Evolutionary conservation across 2,113 vertebrate species (phyloP).

Genomic region (Leptosomus discolor): DNA sequence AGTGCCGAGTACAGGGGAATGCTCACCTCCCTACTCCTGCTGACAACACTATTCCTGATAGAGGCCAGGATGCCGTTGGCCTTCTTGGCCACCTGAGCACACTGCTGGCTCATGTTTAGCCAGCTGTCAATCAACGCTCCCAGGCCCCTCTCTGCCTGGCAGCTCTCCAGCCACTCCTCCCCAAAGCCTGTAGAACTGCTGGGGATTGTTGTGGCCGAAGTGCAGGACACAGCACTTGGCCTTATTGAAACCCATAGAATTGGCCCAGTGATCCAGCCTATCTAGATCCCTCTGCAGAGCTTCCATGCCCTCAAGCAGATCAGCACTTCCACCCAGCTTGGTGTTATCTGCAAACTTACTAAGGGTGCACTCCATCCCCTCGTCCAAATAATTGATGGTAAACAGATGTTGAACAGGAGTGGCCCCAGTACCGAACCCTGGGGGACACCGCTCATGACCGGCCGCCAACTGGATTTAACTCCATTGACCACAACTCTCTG

Average conservation of each 20-base stretch:
- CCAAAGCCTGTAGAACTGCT: no score
- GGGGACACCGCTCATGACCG: no score
- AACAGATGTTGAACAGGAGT: not conserved
- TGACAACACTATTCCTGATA: not conserved
- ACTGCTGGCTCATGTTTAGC: no score
- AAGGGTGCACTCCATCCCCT: not conserved
- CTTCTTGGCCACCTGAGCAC: not conserved
- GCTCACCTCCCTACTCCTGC: not conserved
- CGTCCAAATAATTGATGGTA: not conserved
- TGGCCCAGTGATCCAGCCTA: not conserved
- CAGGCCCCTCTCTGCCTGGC: no score
- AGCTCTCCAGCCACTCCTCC: no score
- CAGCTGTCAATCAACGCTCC: no score
- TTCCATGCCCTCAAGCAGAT: not conserved
- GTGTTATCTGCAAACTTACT: not conserved
- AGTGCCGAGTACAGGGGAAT: not conserved
- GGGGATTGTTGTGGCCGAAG: no score
- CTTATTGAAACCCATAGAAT: no score
- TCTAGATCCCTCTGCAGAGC: not conserved
- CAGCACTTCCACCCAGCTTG: not conserved
- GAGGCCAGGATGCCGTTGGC: not conserved
- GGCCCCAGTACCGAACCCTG: not conserved
- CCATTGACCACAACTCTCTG: no score
- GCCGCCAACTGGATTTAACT: not conserved
- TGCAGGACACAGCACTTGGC: no score